These are phyloP conservation scores for Bubo bubo DNA, from an alignment of 2,113 vertebrate genomes.

Conservation along the genomic window DNA sequence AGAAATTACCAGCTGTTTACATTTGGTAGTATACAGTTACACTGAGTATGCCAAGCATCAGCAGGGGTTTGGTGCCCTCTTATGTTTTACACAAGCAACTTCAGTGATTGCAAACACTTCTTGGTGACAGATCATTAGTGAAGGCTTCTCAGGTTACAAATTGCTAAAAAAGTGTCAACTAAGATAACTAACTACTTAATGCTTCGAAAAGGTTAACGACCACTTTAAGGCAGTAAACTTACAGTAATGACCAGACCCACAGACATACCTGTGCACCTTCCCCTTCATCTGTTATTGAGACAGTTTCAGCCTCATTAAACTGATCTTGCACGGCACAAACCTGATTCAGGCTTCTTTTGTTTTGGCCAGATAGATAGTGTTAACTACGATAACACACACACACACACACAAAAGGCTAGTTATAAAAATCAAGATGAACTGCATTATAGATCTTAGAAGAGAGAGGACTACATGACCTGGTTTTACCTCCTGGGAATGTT, in stretches of 20 bases:
- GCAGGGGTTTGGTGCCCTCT: conserved; percentile 67
- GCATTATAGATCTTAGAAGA: not conserved
- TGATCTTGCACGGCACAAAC: not conserved
- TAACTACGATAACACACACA: not conserved
- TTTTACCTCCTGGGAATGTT: not conserved
- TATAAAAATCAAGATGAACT: not conserved
- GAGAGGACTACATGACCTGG: not conserved
- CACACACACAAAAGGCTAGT: not conserved
- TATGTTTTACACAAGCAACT: not conserved
- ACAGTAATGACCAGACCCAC: not conserved
- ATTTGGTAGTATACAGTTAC: too few relatives aligned
- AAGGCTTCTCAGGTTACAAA: not conserved
- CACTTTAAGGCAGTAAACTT: not conserved
- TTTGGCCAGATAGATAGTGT: not conserved
- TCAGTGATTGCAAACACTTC: not conserved
- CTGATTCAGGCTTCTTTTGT: not conserved
- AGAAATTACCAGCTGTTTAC: not conserved
- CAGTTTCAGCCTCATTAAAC: not conserved
- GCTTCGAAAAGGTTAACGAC: not conserved
- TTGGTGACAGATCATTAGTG: not conserved
- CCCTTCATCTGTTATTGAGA: not conserved
- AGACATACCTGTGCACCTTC: too few relatives aligned
- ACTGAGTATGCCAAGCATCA: not conserved
- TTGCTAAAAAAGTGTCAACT: not conserved
- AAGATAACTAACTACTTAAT: not conserved